A percentile compares a stretch with the other conserved stretches of the same genome.
Conservation (phyloP, 2,113 vertebrate genomes). For the Neoarius graeffei region DNA sequence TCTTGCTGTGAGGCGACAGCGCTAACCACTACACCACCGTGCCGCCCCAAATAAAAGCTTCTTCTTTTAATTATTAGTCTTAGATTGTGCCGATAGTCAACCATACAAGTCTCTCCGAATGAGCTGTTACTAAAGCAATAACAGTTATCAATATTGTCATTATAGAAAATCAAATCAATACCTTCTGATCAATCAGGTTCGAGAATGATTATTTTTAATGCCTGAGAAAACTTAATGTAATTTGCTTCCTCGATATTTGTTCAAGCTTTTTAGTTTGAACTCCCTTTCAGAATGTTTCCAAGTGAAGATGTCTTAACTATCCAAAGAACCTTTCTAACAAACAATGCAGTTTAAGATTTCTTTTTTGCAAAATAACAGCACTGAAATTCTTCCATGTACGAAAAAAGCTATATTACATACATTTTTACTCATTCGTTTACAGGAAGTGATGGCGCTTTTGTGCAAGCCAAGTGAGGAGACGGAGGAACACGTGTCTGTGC, state of each 20-base stretch:
- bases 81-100: neutral
- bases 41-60: no score
- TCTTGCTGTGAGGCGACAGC: no score
- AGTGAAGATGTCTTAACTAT: neutral
- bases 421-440: neutral
- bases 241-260: neutral
- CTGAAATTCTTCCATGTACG: neutral
- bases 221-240: neutral
- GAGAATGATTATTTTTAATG: neutral
- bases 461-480: neutral
- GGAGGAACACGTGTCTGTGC: neutral
- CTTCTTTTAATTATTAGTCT: neutral
- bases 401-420: neutral
- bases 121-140: neutral
- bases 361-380: no score
- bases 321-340: neutral
- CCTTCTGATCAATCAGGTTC: neutral
- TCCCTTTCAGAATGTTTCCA: neutral
- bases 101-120: neutral
- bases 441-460: constrained; percentile 10
- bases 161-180: neutral
- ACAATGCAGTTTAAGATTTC: neutral
- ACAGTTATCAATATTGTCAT: neutral
- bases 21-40: no score
- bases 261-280: neutral